Percentiles rank a stretch among this genome's conserved stretches.
phyloP scores from a whole-genome alignment of 2,888 invertebrate genomes.

The Himalopsyche tibetana region DNA sequence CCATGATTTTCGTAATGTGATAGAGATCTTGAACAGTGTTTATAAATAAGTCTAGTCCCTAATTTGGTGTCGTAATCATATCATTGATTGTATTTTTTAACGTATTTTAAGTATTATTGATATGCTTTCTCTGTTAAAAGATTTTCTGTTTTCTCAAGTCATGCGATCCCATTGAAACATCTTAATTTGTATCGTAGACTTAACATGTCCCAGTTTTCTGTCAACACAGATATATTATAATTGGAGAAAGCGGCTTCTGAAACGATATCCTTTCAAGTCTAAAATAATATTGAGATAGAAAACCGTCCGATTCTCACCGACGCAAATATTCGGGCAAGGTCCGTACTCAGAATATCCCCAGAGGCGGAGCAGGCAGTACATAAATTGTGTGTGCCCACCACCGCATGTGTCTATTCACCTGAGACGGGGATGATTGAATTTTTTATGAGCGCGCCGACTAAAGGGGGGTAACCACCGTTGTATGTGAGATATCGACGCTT shows the following conservation, averaged over 20 bases:
- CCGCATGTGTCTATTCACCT: conserved; percentile 14
- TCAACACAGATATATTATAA: neutral
- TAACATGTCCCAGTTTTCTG: neutral
- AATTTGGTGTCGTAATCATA: too few species aligned
- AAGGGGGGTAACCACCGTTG: conserved; percentile 9
- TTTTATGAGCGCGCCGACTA: conserved; percentile 35
- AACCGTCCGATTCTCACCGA: neutral
- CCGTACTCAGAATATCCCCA: conserved; percentile 20
- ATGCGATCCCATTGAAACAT: too few species aligned
- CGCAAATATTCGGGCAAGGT: conserved; percentile 13
- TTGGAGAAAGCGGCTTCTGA: neutral
- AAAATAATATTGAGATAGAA: neutral
- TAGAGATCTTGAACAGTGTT: too few species aligned
- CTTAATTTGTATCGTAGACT: too few species aligned
- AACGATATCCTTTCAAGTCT: neutral
- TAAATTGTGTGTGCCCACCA: conserved; percentile 23
- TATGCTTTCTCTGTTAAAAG: too few species aligned
- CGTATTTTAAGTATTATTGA: too few species aligned
- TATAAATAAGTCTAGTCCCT: too few species aligned
- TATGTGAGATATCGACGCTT: conserved; percentile 10
- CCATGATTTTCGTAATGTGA: too few species aligned
- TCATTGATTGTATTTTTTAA: too few species aligned
- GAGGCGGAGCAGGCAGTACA: conserved; percentile 22
- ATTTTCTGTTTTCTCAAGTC: too few species aligned
- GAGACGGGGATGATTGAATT: conserved; percentile 47